Conservation (phyloP, 2,113 vertebrate genomes). For the Boulengeromyrus knoepffleri region DNA sequence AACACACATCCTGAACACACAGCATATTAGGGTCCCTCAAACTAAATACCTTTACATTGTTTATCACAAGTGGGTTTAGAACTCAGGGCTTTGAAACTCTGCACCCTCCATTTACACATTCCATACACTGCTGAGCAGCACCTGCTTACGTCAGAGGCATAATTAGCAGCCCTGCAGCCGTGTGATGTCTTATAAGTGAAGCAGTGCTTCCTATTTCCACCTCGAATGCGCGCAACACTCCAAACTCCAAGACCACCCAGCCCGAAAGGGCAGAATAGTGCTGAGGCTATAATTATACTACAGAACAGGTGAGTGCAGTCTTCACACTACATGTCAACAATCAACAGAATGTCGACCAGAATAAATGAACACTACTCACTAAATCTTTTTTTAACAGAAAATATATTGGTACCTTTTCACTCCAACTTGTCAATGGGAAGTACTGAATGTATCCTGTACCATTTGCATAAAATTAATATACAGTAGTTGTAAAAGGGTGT, state of each 20-base stretch:
- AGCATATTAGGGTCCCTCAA: background rate
- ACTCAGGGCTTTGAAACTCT: conserved; percentile 35
- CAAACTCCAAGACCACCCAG: background rate
- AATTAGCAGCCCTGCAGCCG: conserved; percentile 11
- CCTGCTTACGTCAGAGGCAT: background rate
- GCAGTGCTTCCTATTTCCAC: background rate
- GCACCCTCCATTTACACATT: conserved; percentile 25
- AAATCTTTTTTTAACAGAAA: background rate
- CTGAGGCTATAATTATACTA: background rate
- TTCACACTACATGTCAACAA: background rate
- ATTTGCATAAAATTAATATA: background rate
- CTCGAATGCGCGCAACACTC: background rate
- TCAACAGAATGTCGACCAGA: background rate
- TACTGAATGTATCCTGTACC: background rate
- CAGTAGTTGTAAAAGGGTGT: background rate
- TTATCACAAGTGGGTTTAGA: background rate
- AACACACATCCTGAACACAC: background rate
- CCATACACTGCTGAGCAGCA: conserved; percentile 8
- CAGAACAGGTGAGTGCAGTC: background rate
- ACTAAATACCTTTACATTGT: background rate
- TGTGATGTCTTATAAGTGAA: background rate
- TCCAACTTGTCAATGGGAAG: background rate
- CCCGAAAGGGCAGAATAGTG: background rate
- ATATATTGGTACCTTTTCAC: background rate
- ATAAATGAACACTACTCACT: background rate